Percentiles rank a stretch among this genome's conserved stretches.
Evolutionary conservation across 2,113 vertebrate genomes (phyloP).

Genomic region (Tenrec ecaudatus): DNA sequence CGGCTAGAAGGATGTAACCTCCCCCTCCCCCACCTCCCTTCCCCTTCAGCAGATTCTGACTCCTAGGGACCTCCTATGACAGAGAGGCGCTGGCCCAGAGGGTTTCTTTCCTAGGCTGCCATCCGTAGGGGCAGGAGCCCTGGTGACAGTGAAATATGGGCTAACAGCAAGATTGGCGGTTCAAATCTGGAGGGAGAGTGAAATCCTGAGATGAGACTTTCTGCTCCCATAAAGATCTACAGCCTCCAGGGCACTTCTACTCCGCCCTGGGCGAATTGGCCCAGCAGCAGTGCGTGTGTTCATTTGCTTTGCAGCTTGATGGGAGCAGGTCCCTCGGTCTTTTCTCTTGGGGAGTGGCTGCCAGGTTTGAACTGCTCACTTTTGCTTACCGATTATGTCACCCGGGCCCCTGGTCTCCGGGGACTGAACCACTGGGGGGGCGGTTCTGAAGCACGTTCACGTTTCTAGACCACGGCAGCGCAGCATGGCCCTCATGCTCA

Average conservation of each 20-base stretch:
- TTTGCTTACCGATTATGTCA: background rate
- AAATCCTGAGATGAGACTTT: no score
- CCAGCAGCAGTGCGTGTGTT: background rate
- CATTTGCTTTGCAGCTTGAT: background rate
- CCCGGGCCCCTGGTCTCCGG: background rate
- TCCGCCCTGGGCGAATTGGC: no score
- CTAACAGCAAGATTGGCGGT: no score
- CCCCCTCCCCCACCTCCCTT: background rate
- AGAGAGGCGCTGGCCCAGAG: background rate
- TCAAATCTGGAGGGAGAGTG: no score
- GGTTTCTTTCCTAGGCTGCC: no score
- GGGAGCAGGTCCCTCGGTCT: background rate
- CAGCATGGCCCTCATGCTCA: no score
- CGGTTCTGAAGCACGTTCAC: background rate
- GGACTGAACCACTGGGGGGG: no score
- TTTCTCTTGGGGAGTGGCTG: background rate
- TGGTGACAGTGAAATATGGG: no score
- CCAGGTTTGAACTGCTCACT: background rate
- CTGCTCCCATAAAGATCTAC: no score
- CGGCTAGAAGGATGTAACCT: background rate
- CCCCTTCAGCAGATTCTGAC: background rate
- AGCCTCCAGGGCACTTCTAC: no score
- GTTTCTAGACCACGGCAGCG: background rate
- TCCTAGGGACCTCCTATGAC: background rate
- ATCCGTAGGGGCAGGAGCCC: no score